Base-by-base conservation (phyloP, 2,888 invertebrate genomes). In the Pogonocherus hispidulus region DNA sequence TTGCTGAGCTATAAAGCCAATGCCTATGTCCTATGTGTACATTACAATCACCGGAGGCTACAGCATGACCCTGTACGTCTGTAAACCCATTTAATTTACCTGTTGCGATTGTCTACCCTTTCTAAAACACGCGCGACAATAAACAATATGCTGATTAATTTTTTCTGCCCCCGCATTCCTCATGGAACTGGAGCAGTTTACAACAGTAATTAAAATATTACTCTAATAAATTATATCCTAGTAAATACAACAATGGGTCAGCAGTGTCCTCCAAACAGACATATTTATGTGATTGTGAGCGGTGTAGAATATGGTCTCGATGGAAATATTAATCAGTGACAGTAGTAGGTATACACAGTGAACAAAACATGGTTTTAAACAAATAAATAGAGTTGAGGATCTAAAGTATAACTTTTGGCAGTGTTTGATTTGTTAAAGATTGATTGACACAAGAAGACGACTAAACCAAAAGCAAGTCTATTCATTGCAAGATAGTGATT, bases 151-250 rank as follows among this genome's bases (percentile, higher is more conserved):
- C 55, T 41, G 14, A 57, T 57, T 19, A 46, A 23, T 57, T 57
- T 57, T 57, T 41, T 11, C 22, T 23, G 4, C 32, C 32, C 32
- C 9, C 20, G 23, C 44, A 57, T 57, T 57, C 57, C 16, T 20
- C n/a, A 46, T 20, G 22, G 44, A 57, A 46, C 44, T 57, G 22
- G 44, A 57, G 57, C 57, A 57, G 19, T 20, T 41, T 52, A 52
- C 11, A 57, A 57, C 14, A n/a, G 9, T n/a, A 57, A 57, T 57
- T 57, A 57, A 57, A 44, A 57, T 57, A 19, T 46, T 57, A 44
- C 20, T 46, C 20, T 23, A 46, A 16, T 46, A 57, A 57, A 23
- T 57, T 46, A 57, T 57, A 16, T 16, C 14, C 41, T 41, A 44
- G 20, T 41, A 57, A 20, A 41, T 44, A 16, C 22, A 20, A 44